Evolutionary conservation across 2,888 invertebrate species (phyloP).

Genomic region (Coelogynopora nodosa): DNA sequence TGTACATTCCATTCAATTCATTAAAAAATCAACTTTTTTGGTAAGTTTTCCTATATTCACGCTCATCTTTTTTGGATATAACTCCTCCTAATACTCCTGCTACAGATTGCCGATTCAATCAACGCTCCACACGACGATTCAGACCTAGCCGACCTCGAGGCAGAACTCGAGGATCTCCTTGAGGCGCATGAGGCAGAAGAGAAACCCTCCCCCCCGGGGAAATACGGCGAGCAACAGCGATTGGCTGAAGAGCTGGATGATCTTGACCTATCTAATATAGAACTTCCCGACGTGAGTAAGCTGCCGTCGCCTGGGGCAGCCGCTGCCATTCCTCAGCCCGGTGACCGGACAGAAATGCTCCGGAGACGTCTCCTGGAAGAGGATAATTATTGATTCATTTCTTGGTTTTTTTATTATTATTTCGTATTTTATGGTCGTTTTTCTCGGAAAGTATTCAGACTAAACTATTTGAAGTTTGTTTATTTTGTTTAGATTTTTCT

Average conservation of each 20-base stretch:
- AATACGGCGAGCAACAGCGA: neutral
- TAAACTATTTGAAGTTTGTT: too few species aligned
- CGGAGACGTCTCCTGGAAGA: neutral
- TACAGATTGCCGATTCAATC: neutral
- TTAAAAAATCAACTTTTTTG: too few species aligned
- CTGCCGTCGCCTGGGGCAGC: neutral
- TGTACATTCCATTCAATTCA: too few species aligned
- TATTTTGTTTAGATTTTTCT: too few species aligned
- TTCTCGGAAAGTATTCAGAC: too few species aligned
- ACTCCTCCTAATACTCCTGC: too few species aligned
- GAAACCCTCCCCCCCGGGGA: neutral
- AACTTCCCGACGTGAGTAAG: constrained; percentile 8
- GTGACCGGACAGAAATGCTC: neutral
- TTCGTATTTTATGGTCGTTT: too few species aligned
- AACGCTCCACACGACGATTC: neutral
- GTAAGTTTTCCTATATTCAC: too few species aligned
- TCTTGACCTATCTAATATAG: neutral
- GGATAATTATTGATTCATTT: neutral
- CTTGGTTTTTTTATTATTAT: too few species aligned
- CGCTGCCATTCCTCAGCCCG: neutral
- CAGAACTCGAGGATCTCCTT: neutral
- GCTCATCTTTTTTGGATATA: too few species aligned
- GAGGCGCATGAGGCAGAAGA: neutral
- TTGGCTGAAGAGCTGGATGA: neutral
- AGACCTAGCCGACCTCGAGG: neutral